These are phyloP conservation scores for Maconellicoccus hirsutus DNA, from an alignment of 1,140 invertebrate species.

Conservation along the genomic window DNA sequence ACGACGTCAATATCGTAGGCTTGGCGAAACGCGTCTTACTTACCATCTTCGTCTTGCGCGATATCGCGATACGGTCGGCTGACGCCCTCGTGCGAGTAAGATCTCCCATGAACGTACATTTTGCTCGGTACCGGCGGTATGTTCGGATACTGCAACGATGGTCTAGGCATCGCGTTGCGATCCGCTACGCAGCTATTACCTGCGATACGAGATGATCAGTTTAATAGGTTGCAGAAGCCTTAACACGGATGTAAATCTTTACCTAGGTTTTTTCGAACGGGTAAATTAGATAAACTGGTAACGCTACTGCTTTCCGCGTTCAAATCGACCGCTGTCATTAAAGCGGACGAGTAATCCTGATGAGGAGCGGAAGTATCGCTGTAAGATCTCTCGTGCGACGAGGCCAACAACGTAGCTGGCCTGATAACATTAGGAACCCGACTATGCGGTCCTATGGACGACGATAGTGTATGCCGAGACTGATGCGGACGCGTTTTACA, in stretches of 20 bases:
- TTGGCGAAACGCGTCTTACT: conserved; percentile 11
- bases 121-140: conserved; percentile 62
- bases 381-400: conserved; percentile 71
- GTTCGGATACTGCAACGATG: conserved; percentile 60
- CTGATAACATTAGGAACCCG: conserved; percentile 36
- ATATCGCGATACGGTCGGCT: conserved; percentile 54
- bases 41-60: conserved; percentile 48
- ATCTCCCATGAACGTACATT: conserved; percentile 56
- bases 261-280: conserved; percentile 61
- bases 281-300: conserved; percentile 78
- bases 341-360: conserved; percentile 34
- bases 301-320: conserved; percentile 91
- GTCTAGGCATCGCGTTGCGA: conserved; percentile 33
- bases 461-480: conserved; percentile 44
- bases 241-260: conserved; percentile 32
- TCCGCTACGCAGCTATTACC: conserved; percentile 20
- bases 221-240: too few relatives aligned
- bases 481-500: conserved; percentile 79
- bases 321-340: conserved; percentile 69
- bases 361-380: conserved; percentile 61
- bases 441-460: conserved; percentile 48
- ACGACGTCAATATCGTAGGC: conserved; percentile 12
- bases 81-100: conserved; percentile 75
- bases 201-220: neutral
- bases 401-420: conserved; percentile 35